phyloP scores from a whole-genome alignment of 1,140 invertebrate genomes.

The Euura saliciscinereae region DNA sequence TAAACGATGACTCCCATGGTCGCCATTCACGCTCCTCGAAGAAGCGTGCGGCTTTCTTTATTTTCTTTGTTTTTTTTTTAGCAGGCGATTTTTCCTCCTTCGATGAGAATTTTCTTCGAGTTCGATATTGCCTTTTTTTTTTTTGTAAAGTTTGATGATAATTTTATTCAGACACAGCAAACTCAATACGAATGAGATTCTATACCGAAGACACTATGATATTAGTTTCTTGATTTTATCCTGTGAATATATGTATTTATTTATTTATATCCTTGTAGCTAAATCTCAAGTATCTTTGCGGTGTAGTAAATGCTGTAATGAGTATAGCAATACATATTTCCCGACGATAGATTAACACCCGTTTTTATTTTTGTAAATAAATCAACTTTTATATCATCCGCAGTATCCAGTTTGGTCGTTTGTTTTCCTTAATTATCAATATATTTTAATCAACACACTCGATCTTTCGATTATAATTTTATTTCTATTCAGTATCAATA shows the following conservation, averaged over 20 bases:
- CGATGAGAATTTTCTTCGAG: background rate
- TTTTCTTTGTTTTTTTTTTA: background rate
- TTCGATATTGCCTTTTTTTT: background rate
- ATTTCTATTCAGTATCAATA: no score
- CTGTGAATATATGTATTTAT: no score
- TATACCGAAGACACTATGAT: no score
- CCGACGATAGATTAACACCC: slow-evolving; percentile 16
- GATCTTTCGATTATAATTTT: no score
- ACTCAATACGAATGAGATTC: no score
- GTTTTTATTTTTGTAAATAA: background rate
- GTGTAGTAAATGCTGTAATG: slow-evolving; percentile 40
- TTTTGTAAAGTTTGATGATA: background rate
- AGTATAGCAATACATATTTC: slow-evolving; percentile 42
- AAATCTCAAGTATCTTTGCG: slow-evolving; percentile 38
- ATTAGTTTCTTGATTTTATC: no score
- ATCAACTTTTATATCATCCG: background rate
- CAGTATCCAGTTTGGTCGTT: slow-evolving; percentile 33
- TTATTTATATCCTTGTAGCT: slow-evolving; percentile 1
- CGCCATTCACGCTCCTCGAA: slow-evolving; percentile 43
- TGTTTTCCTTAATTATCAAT: background rate
- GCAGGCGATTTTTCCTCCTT: background rate
- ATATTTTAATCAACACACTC: no score
- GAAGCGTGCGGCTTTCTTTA: slow-evolving; percentile 13
- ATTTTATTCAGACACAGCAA: no score
- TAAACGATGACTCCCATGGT: slow-evolving; percentile 55